Conservation (phyloP, 2,888 invertebrate species). For the Anticlea derivata region DNA sequence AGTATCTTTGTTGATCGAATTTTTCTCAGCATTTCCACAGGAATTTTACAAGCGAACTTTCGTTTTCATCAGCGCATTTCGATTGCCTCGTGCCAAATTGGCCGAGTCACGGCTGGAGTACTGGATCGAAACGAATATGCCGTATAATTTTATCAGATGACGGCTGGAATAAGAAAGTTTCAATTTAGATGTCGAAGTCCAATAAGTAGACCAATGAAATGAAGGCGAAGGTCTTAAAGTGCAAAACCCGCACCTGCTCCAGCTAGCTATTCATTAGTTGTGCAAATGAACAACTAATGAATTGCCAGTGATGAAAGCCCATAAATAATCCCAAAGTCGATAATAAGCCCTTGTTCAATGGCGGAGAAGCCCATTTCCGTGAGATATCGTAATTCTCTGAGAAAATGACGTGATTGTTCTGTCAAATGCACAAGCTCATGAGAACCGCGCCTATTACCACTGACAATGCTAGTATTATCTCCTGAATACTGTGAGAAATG, state of each 20-base stretch:
- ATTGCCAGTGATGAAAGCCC: constrained; percentile 8
- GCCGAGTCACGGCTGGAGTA: constrained; percentile 53
- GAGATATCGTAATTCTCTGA: constrained; percentile 59
- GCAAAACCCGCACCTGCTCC: neutral
- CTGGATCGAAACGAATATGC: constrained; percentile 61
- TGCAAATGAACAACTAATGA: neutral
- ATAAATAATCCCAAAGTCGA: constrained; percentile 32
- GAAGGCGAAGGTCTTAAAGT: neutral
- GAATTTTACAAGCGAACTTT: constrained; percentile 38
- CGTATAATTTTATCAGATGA: constrained; percentile 66
- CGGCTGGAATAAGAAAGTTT: constrained; percentile 64
- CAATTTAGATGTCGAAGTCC: constrained; percentile 38
- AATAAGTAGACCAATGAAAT: constrained; percentile 39
- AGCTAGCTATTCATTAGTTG: neutral
- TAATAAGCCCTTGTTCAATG: constrained; percentile 41
- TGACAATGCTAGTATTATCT: constrained; percentile 41
- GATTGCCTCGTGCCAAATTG: constrained; percentile 50
- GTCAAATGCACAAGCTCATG: constrained; percentile 60
- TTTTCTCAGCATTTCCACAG: too few relatives aligned
- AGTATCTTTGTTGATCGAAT: too few relatives aligned
- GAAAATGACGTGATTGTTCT: constrained; percentile 70
- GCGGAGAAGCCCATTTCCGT: constrained; percentile 55
- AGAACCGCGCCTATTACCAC: constrained; percentile 60
- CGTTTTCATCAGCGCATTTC: constrained; percentile 48
- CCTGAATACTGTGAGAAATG: constrained; percentile 57